A percentile compares a stretch with the other conserved stretches of the same genome.
These are phyloP conservation scores for Dryobotodes eremita DNA, from an alignment of 2,888 invertebrate genomes.

Conservation along the genomic window DNA sequence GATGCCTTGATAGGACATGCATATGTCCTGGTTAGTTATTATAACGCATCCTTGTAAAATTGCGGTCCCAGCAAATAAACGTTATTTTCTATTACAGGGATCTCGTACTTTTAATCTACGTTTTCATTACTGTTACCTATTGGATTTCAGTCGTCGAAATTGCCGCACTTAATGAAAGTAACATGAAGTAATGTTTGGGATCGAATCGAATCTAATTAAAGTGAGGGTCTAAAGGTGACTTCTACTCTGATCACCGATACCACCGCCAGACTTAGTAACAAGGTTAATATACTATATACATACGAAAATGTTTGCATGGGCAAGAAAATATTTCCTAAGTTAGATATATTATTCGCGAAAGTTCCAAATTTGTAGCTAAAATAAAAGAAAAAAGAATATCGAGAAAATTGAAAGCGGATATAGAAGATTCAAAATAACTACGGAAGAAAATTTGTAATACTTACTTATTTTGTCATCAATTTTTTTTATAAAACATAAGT, in stretches of 20 bases:
- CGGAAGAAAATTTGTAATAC: background rate
- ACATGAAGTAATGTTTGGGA: constrained; percentile 59
- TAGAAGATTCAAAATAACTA: background rate
- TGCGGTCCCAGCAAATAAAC: constrained; percentile 15
- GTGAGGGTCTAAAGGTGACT: constrained; percentile 42
- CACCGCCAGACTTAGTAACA: constrained; percentile 37
- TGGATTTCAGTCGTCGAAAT: constrained; percentile 52
- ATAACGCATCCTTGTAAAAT: background rate
- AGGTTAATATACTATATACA: constrained; percentile 33
- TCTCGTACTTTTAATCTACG: constrained; percentile 38
- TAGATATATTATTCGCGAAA: background rate
- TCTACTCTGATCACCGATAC: constrained; percentile 42
- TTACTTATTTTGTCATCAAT: background rate
- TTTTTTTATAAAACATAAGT: background rate
- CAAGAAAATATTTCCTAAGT: constrained; percentile 1
- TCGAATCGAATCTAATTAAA: constrained; percentile 59
- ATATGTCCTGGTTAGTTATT: background rate
- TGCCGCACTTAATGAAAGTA: constrained; percentile 55
- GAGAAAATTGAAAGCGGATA: background rate
- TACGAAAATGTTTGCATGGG: background rate
- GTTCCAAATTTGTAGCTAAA: background rate
- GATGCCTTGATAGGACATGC: background rate
- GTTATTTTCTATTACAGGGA: constrained; percentile 25
- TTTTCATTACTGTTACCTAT: constrained; percentile 55
- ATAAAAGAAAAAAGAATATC: background rate